phyloP scores from a whole-genome alignment of 2,113 vertebrate species.

The Podocnemis expansa region DNA sequence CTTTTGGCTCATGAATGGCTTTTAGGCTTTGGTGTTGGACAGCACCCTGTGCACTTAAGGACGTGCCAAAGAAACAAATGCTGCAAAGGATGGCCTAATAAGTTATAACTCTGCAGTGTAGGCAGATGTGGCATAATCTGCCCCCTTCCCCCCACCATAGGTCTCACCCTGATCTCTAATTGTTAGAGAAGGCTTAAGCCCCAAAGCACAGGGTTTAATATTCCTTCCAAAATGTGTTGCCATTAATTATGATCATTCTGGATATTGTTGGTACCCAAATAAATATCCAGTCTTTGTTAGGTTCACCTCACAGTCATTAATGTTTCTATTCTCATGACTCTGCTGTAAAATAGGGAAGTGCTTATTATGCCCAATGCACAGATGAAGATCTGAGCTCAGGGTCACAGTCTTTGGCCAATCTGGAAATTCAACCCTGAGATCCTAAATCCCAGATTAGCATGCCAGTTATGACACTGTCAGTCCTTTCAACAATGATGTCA shows the following conservation, averaged over 20 bases:
- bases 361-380: not conserved
- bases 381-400: not conserved
- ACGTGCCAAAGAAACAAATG: not conserved
- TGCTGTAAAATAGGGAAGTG: not conserved
- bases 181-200: not conserved
- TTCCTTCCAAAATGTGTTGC: not conserved
- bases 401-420: not conserved
- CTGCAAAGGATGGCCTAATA: not conserved
- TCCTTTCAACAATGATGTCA: not conserved
- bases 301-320: not conserved
- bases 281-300: not conserved
- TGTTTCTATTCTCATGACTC: not conserved
- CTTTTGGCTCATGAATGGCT: slow-evolving; percentile 30
- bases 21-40: not conserved
- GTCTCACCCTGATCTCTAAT: rapidly evolving
- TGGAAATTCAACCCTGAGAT: not conserved
- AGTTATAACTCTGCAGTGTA: not conserved
- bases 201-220: not conserved
- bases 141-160: not conserved
- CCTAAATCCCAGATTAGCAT: not conserved
- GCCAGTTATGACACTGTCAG: not conserved
- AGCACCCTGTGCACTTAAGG: slow-evolving; percentile 23
- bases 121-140: not conserved
- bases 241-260: not conserved
- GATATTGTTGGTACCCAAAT: not conserved